These are phyloP conservation scores for Hemichromis elongatus DNA, from an alignment of 2,113 vertebrate species.

Conservation along the genomic window DNA sequence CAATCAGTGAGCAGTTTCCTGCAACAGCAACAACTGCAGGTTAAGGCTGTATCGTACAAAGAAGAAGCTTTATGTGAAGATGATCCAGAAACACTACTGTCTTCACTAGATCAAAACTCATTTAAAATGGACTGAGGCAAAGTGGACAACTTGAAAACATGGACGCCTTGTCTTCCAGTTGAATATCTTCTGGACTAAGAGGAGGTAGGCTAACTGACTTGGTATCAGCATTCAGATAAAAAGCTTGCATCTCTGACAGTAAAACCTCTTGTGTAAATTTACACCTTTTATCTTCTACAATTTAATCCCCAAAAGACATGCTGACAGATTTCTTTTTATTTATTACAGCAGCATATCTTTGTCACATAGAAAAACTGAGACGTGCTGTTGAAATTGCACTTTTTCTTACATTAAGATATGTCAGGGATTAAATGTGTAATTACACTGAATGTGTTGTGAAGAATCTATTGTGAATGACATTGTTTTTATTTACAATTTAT, in stretches of 20 bases:
- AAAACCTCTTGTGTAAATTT: background rate
- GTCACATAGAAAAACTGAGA: background rate
- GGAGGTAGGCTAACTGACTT: background rate
- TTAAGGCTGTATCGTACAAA: background rate
- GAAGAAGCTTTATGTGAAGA: background rate
- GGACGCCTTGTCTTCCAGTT: rapidly evolving
- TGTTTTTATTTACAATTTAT: background rate
- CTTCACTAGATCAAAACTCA: background rate
- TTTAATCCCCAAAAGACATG: background rate
- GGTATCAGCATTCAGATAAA: background rate
- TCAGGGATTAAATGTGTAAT: background rate
- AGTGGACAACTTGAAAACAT: background rate
- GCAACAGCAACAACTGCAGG: background rate
- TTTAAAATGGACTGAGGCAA: background rate
- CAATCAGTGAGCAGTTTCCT: background rate
- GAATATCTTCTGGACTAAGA: background rate
- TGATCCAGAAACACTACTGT: background rate
- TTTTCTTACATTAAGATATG: background rate
- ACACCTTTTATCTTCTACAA: background rate
- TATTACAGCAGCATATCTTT: background rate
- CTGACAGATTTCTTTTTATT: background rate
- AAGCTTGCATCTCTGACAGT: background rate
- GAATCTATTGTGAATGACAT: background rate
- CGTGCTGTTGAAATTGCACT: background rate
- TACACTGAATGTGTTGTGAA: background rate